phyloP scores from a whole-genome alignment of 2,888 invertebrate species.

The Drosophila melanocephala region DNA sequence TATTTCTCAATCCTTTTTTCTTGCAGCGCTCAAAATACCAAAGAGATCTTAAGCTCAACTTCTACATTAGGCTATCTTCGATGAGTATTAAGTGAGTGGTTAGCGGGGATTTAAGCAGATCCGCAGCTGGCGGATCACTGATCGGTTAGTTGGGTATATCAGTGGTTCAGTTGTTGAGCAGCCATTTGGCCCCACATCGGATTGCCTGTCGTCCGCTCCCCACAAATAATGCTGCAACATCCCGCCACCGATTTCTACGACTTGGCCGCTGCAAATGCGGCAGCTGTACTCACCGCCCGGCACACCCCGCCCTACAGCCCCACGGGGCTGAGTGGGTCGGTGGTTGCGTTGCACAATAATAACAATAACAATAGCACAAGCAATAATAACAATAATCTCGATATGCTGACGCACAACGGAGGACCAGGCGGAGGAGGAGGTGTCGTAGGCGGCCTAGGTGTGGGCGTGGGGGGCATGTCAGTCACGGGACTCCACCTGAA shows the following conservation, averaged over 20 bases:
- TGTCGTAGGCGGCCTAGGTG: constrained; percentile 30
- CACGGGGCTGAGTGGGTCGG: constrained; percentile 80
- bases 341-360: constrained; percentile 72
- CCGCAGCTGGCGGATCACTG: neutral
- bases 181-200: constrained; percentile 10
- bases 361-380: constrained; percentile 70
- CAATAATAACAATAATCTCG: constrained; percentile 80
- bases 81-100: constrained; percentile 5
- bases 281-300: constrained; percentile 84
- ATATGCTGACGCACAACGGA: constrained; percentile 84
- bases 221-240: constrained; percentile 84
- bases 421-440: constrained; percentile 23
- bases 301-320: constrained; percentile 85
- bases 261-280: constrained; percentile 84
- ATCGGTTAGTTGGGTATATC: neutral
- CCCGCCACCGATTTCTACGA: constrained; percentile 86
- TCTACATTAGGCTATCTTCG: constrained; percentile 4
- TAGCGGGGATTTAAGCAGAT: constrained; percentile 7
- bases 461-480: constrained; percentile 41
- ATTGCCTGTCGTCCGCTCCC: constrained; percentile 4
- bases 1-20: neutral
- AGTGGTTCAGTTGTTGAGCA: neutral
- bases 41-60: constrained; percentile 39
- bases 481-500: constrained; percentile 64
- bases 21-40: constrained; percentile 75